Evolutionary conservation across 1,140 invertebrate species (phyloP).

Genomic region (Fopius arisanus): DNA sequence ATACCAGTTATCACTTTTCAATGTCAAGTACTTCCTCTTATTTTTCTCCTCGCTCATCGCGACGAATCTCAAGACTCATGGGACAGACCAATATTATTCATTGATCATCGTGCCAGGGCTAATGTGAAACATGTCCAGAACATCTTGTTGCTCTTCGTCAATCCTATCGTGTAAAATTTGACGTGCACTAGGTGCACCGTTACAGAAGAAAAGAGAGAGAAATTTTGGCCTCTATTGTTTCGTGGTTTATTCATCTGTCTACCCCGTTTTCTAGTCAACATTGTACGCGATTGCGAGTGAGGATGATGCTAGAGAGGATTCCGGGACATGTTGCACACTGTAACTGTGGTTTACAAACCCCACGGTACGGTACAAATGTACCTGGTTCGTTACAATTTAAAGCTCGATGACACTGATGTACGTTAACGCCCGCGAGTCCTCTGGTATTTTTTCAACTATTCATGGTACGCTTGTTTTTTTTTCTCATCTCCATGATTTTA

Average conservation of each 20-base stretch:
- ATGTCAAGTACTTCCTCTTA: neutral
- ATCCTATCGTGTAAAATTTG: slow-evolving; percentile 11
- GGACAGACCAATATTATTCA: neutral
- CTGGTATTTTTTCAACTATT: neutral
- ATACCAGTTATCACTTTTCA: neutral
- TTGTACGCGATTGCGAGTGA: neutral
- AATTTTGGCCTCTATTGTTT: slow-evolving; percentile 11
- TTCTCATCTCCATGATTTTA: neutral
- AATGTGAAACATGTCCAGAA: neutral
- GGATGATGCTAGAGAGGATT: neutral
- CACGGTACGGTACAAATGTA: neutral
- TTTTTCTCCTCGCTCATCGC: neutral
- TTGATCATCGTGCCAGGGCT: neutral
- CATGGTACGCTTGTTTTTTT: neutral
- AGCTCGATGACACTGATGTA: slow-evolving; percentile 42
- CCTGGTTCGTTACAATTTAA: slow-evolving; percentile 7
- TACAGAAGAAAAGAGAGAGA: slow-evolving; percentile 25
- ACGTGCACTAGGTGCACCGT: slow-evolving; percentile 44
- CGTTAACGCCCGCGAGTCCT: neutral
- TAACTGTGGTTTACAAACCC: neutral
- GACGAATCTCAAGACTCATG: neutral
- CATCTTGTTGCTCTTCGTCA: neutral
- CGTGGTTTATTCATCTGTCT: slow-evolving; percentile 28
- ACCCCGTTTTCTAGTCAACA: slow-evolving; percentile 9
- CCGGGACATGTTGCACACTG: slow-evolving; percentile 4